phyloP scores from a whole-genome alignment of 2,888 invertebrate species.

The Papilio protenor region DNA sequence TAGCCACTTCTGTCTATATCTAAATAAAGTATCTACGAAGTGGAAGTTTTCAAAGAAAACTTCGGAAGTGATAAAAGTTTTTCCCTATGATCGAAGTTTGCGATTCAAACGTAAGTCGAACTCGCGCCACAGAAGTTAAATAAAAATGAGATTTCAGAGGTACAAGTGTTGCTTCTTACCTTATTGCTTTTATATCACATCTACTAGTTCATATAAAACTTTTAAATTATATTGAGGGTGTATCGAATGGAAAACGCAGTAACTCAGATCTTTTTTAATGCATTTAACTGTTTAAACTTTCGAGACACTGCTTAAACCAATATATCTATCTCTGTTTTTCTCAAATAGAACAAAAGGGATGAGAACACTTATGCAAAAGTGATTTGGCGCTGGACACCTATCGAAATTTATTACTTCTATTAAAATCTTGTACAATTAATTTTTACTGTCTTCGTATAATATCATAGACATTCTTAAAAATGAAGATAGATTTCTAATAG shows the following conservation, averaged over 20 bases:
- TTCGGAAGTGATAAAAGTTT: constrained; percentile 36
- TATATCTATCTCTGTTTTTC: background rate
- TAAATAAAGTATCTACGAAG: constrained; percentile 29
- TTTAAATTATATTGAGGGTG: background rate
- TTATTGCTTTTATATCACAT: constrained; percentile 21
- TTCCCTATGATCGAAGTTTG: constrained; percentile 35
- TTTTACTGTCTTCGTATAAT: background rate
- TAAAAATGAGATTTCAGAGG: constrained; percentile 20
- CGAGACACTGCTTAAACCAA: background rate
- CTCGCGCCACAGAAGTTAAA: constrained; percentile 22
- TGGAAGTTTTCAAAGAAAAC: constrained; percentile 25
- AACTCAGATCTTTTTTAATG: background rate
- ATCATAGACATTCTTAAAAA: background rate
- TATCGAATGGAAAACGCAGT: background rate
- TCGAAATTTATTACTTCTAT: background rate
- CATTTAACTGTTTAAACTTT: background rate
- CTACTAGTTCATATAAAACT: background rate
- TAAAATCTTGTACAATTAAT: background rate
- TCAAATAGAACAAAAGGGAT: background rate
- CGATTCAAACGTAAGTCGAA: constrained; percentile 34
- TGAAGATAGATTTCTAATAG: background rate
- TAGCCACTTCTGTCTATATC: constrained; percentile 24
- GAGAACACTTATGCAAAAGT: background rate
- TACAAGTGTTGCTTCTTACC: constrained; percentile 16
- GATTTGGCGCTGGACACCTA: background rate